These are phyloP conservation scores for Periphyllus acericola DNA, from an alignment of 2,888 invertebrate genomes.

Conservation along the genomic window DNA sequence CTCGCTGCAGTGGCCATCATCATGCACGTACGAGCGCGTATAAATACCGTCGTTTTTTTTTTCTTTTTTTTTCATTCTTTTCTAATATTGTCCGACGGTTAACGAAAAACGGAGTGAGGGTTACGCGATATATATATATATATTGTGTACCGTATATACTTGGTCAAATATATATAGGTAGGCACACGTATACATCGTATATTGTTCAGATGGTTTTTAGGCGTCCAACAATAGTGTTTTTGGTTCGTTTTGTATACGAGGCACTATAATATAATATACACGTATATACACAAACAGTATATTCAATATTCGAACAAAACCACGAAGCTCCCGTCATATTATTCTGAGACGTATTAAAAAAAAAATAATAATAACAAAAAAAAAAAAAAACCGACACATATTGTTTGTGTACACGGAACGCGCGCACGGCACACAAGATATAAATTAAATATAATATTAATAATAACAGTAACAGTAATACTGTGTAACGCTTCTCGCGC, in stretches of 20 bases:
- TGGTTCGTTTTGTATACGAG: background rate
- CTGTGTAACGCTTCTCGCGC: background rate
- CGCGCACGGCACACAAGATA: background rate
- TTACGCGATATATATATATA: background rate
- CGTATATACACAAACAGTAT: background rate
- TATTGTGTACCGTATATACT: background rate
- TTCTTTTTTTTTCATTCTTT: background rate
- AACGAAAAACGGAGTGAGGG: background rate
- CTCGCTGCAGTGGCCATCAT: background rate
- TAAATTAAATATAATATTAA: background rate
- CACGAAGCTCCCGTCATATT: background rate
- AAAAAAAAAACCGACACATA: background rate
- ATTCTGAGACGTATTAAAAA: slow-evolving; percentile 5
- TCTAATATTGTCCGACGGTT: background rate
- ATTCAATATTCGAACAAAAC: slow-evolving; percentile 18
- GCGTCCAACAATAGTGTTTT: slow-evolving; percentile 27
- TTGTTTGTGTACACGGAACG: background rate
- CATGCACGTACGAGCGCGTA: background rate
- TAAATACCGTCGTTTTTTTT: background rate
- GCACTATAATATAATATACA: background rate
- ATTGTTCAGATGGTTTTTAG: background rate
- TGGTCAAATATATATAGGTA: background rate
- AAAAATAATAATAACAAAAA: background rate
- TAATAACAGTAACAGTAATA: too few relatives aligned
- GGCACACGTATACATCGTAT: too few relatives aligned